A percentile compares a stretch with the other conserved stretches of the same genome.
phyloP scores from a whole-genome alignment of 2,113 vertebrate species.

The Falcunculus frontatus region DNA sequence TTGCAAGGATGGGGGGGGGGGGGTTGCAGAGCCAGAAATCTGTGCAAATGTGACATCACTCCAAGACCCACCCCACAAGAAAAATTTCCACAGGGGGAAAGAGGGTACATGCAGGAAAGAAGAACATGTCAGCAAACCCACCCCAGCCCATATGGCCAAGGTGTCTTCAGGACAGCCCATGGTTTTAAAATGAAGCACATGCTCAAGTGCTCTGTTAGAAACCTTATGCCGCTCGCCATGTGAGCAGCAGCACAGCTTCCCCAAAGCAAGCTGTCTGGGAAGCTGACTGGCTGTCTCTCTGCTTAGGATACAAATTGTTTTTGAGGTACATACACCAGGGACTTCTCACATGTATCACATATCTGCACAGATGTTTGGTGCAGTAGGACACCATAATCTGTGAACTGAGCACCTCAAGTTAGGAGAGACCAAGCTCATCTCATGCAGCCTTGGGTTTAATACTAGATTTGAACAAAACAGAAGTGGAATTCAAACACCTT shows the following conservation, averaged over 20 bases:
- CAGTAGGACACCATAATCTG: not conserved
- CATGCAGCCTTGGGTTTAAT: not conserved
- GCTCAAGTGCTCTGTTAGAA: not conserved
- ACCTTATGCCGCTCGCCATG: not conserved
- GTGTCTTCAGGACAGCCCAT: not conserved
- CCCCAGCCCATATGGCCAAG: not conserved
- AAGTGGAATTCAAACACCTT: rapidly evolving
- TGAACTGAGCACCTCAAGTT: not conserved
- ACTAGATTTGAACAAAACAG: not conserved
- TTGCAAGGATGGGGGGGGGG: not conserved
- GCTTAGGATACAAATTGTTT: not conserved
- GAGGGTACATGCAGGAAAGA: not conserved
- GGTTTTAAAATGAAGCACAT: not conserved
- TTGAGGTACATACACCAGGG: not conserved
- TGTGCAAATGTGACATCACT: not conserved
- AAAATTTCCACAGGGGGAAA: not conserved
- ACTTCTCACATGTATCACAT: not conserved
- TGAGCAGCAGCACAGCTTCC: not conserved
- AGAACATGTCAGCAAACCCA: not conserved
- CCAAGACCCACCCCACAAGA: rapidly evolving
- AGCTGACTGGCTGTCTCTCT: not conserved
- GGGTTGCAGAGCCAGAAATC: not conserved
- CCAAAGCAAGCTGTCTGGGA: not conserved
- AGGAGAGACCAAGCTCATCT: not conserved
- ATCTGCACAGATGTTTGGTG: not conserved